phyloP scores from a whole-genome alignment of 1,140 invertebrate species.

The Penaeus chinensis region DNA sequence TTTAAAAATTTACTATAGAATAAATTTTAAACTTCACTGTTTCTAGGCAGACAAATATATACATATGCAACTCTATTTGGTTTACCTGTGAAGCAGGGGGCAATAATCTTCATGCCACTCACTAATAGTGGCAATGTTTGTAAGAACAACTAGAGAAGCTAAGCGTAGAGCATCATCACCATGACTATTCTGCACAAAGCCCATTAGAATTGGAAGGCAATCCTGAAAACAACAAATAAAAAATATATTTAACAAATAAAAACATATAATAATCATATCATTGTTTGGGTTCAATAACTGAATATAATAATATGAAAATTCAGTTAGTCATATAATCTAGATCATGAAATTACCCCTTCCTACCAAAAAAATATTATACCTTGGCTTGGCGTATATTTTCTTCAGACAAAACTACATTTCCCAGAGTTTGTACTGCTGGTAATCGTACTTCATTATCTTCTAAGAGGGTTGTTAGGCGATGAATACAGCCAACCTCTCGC shows the following conservation, averaged over 20 bases:
- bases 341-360: background rate
- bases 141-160: slow-evolving; percentile 69
- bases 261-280: background rate
- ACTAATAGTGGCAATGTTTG: slow-evolving; percentile 70
- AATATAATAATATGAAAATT: background rate
- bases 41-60: background rate
- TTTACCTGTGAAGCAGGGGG: slow-evolving; percentile 66
- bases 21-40: background rate
- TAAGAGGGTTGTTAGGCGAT: slow-evolving; percentile 70
- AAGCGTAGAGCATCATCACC: slow-evolving; percentile 65
- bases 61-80: background rate
- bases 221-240: slow-evolving; percentile 66
- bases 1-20: background rate
- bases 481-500: slow-evolving; percentile 72
- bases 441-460: slow-evolving; percentile 68
- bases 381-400: slow-evolving; percentile 72
- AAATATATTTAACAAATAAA: slow-evolving; percentile 6
- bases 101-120: slow-evolving; percentile 71
- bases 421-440: slow-evolving; percentile 70
- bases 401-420: slow-evolving; percentile 72
- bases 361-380: slow-evolving; percentile 65
- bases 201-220: slow-evolving; percentile 69
- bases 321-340: background rate
- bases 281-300: no score
- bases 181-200: slow-evolving; percentile 66